phyloP scores from a whole-genome alignment of 2,113 vertebrate species.

The Morone saxatilis region DNA sequence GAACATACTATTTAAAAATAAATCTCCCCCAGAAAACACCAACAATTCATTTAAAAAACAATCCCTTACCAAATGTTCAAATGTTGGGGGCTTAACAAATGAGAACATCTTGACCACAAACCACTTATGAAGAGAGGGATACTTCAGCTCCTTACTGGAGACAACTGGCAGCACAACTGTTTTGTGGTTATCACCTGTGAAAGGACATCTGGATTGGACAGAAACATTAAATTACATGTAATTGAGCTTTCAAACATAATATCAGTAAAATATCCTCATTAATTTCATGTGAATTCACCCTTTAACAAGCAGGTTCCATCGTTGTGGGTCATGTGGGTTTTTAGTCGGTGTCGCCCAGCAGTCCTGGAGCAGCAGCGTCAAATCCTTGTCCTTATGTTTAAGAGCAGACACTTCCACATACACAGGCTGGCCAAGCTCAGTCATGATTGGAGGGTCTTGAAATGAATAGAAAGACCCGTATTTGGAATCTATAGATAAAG shows the following conservation, averaged over 20 bases:
- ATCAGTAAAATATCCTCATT: background rate
- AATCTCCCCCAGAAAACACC: background rate
- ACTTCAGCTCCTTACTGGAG: constrained; percentile 28
- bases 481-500: constrained; percentile 67
- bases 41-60: too few species aligned
- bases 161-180: constrained; percentile 65
- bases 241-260: background rate
- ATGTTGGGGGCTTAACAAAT: constrained; percentile 67
- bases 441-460: constrained; percentile 72
- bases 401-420: constrained; percentile 83
- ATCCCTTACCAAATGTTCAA: constrained; percentile 50
- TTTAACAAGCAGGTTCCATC: constrained; percentile 82
- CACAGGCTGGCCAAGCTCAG: constrained; percentile 81
- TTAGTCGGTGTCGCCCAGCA: constrained; percentile 84
- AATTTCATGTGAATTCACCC: constrained; percentile 12
- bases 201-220: constrained; percentile 78
- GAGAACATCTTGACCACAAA: constrained; percentile 82
- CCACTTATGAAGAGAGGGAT: constrained; percentile 77
- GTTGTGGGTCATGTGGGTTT: constrained; percentile 62
- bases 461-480: constrained; percentile 79
- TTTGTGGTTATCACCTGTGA: constrained; percentile 76
- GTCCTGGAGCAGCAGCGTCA: constrained; percentile 79
- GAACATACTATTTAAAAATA: background rate
- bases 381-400: constrained; percentile 76
- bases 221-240: background rate